Conservation (phyloP, 2,113 vertebrate species). For the Lasiurus cinereus region DNA sequence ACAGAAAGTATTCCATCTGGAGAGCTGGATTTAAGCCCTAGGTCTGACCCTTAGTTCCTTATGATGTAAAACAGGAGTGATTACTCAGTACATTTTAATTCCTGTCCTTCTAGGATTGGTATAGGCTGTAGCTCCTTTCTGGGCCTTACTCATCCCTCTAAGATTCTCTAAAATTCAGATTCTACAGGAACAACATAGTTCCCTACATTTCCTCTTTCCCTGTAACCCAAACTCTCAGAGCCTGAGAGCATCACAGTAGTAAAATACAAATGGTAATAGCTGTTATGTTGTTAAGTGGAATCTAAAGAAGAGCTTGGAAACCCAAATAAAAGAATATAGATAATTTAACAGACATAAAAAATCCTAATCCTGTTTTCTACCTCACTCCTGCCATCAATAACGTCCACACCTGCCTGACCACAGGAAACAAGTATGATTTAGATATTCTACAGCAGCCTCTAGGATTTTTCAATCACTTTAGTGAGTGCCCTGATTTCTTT, state of each 20-base stretch:
- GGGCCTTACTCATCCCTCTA: background rate
- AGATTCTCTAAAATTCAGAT: conserved; percentile 33
- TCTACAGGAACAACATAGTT: background rate
- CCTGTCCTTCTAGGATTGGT: background rate
- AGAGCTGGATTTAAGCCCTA: conserved; percentile 40
- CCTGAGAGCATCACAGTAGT: conserved; percentile 27
- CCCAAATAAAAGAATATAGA: background rate
- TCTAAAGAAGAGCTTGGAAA: conserved; percentile 3
- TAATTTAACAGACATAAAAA: conserved; percentile 42
- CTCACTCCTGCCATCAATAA: background rate
- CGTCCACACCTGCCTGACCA: background rate
- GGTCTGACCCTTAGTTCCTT: conserved; percentile 12
- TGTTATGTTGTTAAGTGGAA: conserved; percentile 16
- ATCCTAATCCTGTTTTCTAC: background rate
- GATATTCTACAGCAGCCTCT: background rate
- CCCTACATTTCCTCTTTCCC: conserved; percentile 17
- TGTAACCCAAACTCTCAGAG: conserved; percentile 31
- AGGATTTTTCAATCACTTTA: background rate
- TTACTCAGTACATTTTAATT: conserved; percentile 31
- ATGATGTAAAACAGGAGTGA: conserved; percentile 1
- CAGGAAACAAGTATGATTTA: background rate
- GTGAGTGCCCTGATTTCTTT: background rate
- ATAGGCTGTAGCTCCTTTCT: background rate
- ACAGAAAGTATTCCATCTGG: conserved; percentile 31
- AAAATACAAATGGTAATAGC: conserved; percentile 33